Percentiles rank a stretch among this genome's conserved stretches.
Evolutionary conservation across 2,113 vertebrate genomes (phyloP).

Genomic region (Fulica atra): DNA sequence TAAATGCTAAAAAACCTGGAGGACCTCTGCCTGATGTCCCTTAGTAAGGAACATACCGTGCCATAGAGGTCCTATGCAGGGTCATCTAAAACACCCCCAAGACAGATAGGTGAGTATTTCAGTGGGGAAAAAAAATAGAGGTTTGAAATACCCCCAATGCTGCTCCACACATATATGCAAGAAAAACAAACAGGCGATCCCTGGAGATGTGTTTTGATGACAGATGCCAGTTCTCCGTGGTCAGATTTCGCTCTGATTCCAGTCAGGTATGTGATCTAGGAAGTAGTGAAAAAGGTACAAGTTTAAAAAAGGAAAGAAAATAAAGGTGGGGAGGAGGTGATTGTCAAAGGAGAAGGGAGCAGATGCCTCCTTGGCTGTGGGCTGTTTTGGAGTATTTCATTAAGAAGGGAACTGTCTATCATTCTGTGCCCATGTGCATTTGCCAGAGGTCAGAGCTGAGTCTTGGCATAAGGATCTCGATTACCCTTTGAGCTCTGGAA

Average conservation of each 20-base stretch:
- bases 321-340: not conserved
- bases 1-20: slow-evolving; percentile 33
- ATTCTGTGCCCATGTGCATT: not conserved
- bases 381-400: slow-evolving; percentile 4
- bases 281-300: slow-evolving; percentile 30
- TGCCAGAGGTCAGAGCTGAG: not conserved
- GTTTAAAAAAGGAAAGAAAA: slow-evolving; percentile 27
- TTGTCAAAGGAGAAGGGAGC: not conserved
- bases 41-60: not conserved
- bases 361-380: not conserved
- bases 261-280: slow-evolving; percentile 56
- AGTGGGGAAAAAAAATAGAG: not conserved
- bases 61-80: not conserved
- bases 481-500: not conserved
- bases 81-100: not conserved
- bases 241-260: slow-evolving; percentile 39
- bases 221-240: slow-evolving; percentile 46
- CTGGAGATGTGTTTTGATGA: slow-evolving; percentile 58
- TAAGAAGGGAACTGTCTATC: not conserved
- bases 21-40: not conserved
- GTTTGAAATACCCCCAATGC: not conserved
- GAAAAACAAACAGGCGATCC: slow-evolving; percentile 49
- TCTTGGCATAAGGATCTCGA: not conserved
- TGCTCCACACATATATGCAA: not conserved
- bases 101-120: not conserved